Evolutionary conservation across 2,113 vertebrate species (phyloP).

Genomic region (Laticauda laticaudata): DNA sequence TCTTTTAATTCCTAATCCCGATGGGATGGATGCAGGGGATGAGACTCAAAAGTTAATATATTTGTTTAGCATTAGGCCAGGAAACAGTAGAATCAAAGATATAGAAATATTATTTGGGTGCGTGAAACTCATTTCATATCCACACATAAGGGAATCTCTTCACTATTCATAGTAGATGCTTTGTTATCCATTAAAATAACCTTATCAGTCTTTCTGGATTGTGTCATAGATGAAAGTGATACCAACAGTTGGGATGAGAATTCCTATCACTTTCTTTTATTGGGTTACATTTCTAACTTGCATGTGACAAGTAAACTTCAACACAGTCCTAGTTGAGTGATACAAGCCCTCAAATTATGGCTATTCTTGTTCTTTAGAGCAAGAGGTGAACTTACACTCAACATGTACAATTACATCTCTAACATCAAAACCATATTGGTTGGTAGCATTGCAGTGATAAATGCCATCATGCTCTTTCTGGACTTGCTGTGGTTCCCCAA

Average conservation of each 20-base stretch:
- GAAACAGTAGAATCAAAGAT: background rate
- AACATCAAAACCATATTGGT: background rate
- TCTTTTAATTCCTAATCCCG: background rate
- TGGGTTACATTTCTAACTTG: background rate
- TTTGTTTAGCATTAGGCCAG: background rate
- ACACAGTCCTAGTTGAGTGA: background rate
- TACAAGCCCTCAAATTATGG: background rate
- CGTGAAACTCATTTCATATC: background rate
- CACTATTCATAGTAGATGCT: background rate
- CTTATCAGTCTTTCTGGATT: background rate
- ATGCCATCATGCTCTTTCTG: background rate
- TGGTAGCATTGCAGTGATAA: slow-evolving; percentile 46
- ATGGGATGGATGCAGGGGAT: background rate
- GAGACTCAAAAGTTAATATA: background rate
- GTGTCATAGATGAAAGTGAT: no score
- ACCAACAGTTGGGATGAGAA: background rate
- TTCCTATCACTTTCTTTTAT: background rate
- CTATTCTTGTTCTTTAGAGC: background rate
- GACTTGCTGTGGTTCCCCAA: background rate
- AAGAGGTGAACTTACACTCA: slow-evolving; percentile 44
- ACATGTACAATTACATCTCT: slow-evolving; percentile 24
- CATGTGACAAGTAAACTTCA: background rate
- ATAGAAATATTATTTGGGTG: background rate
- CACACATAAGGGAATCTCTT: background rate
- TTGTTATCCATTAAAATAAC: background rate